Base-by-base conservation (phyloP, 2,113 vertebrate genomes). In the Bubalus kerabau region DNA sequence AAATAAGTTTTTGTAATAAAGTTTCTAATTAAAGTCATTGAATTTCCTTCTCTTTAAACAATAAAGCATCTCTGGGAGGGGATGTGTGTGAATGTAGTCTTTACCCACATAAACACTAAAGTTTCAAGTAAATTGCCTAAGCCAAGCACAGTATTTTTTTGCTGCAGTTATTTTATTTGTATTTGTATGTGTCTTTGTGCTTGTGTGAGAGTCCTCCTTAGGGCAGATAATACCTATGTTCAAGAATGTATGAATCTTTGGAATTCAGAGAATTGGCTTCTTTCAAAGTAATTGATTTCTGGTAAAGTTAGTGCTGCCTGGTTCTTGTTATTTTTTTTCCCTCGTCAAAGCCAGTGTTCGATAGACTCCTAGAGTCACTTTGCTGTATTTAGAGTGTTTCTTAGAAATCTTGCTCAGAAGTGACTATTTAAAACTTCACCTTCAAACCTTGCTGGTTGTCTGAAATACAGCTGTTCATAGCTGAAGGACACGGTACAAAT, bases 311-410 rank as follows among this genome's bases (percentile, higher is more conserved):
- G 17, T 54, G 23, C 28, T 88, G 43, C 9, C 78, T 91, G 43
- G 23, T 54, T 91, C 15, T 94, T 82, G 12, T 24, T 86, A 57
- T 1, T 43, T 24, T 76, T 84, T 89, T 94, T 67, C 43, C 67
- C 28, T 32, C 19, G 54, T 85, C 11, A 94, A 95, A 89, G 14
- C 48, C 62, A 84, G 21, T 85, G 50, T 30, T 74, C 0, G 5
- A 40, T 71, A 86, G 46, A 40, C 43, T 94, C 7, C 84, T 95
- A 21, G 9, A 84, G 83, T 87, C 10, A n/a, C 15, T 86, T 88
- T 86, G 60, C 62, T 95, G 90, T 36, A 85, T 87, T 87, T 98
- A 67, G 46, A 91, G 40, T 32, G 36, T 95, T 71, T 97, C 23
- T 32, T 76, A 88, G 82, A 86, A 93, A 92, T 86, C 67, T 92